These are phyloP conservation scores for Hecatera dysodea DNA, from an alignment of 2,888 invertebrate genomes.

Conservation along the genomic window DNA sequence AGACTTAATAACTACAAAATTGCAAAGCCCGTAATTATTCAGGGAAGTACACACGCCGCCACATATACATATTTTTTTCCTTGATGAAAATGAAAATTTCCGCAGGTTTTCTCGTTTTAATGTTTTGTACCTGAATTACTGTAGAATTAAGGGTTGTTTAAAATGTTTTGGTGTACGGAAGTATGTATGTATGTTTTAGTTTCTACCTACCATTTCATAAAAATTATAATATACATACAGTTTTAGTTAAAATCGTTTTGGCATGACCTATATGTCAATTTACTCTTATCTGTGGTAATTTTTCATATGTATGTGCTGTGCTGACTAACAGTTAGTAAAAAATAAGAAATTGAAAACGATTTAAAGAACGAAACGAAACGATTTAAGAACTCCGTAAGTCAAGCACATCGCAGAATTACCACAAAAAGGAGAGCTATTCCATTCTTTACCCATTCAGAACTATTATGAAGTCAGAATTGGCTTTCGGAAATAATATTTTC, in stretches of 20 bases:
- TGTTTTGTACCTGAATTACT: conserved; percentile 35
- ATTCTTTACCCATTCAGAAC: conserved; percentile 34
- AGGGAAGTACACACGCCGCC: conserved; percentile 52
- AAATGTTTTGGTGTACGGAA: conserved; percentile 30
- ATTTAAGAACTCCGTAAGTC: background rate
- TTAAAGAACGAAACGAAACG: background rate
- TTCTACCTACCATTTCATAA: no score
- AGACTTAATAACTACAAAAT: conserved; percentile 60
- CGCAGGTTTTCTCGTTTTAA: conserved; percentile 16
- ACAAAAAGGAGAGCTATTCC: conserved; percentile 15
- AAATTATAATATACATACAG: no score
- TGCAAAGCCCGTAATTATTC: conserved; percentile 65
- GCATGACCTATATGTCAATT: no score
- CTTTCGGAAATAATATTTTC: conserved; percentile 55
- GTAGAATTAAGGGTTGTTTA: conserved; percentile 17
- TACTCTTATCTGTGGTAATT: no score
- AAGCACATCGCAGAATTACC: background rate
- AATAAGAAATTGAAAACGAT: no score
- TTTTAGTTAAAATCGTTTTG: no score
- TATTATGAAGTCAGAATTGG: conserved; percentile 48
- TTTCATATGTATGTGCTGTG: no score
- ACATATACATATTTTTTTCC: conserved; percentile 53
- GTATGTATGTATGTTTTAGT: background rate
- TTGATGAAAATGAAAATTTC: conserved; percentile 55
- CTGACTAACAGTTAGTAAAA: no score